Evolutionary conservation across 2,797 vertebrate species (phyloP).

Genomic region (Morus bassanus): DNA sequence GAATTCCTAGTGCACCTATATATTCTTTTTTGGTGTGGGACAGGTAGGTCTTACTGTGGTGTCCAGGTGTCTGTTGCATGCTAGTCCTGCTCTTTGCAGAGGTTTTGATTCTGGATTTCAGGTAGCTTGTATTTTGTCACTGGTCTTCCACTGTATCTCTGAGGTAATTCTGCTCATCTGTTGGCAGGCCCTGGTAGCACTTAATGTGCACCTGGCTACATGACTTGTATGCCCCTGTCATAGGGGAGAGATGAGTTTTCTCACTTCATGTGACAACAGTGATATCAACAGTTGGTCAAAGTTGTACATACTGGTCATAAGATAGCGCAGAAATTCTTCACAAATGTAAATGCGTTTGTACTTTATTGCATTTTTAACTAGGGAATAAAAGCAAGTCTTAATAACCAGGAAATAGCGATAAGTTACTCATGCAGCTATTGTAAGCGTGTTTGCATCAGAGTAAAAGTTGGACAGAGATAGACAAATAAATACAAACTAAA

Average conservation of each 20-base stretch:
- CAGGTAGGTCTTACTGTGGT: neutral
- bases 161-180: neutral
- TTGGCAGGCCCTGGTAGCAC: neutral
- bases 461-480: neutral
- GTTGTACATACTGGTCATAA: neutral
- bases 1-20: neutral
- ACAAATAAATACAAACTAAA: neutral
- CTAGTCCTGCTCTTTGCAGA: neutral
- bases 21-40: neutral
- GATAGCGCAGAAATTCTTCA: neutral
- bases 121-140: neutral
- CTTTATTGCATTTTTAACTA: neutral
- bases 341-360: neutral
- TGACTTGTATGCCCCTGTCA: neutral
- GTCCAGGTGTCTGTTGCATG: neutral
- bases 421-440: neutral
- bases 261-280: neutral
- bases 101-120: neutral
- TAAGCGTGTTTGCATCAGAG: neutral
- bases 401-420: neutral
- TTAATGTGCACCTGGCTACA: fast-evolving
- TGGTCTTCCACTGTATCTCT: neutral
- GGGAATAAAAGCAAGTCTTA: neutral
- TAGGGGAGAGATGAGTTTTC: neutral
- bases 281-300: neutral